Conservation (phyloP, 2,113 vertebrate species). For the Ceyx cyanopectus region DNA sequence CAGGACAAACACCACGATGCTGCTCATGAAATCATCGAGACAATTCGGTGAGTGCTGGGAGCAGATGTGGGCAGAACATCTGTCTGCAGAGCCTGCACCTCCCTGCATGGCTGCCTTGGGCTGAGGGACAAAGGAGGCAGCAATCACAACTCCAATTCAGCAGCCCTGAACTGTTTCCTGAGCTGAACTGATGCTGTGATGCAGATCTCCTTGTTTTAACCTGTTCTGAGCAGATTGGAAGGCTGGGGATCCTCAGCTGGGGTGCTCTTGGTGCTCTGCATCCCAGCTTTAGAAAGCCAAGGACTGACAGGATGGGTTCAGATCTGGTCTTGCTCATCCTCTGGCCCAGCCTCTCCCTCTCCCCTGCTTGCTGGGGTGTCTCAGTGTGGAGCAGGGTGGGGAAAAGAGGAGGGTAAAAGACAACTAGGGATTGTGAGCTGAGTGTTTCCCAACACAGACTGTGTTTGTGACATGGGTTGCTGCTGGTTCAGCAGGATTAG, state of each 20-base stretch:
- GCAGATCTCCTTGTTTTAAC: background rate
- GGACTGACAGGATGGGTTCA: background rate
- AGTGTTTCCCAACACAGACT: background rate
- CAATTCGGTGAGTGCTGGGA: constrained; percentile 88
- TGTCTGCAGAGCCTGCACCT: background rate
- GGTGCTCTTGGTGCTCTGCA: background rate
- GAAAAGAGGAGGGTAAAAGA: background rate
- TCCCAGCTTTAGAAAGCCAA: background rate
- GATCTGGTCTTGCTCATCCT: background rate
- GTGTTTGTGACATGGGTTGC: background rate
- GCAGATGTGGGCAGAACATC: background rate
- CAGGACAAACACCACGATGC: constrained; percentile 99
- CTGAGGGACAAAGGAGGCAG: background rate
- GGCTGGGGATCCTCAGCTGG: background rate
- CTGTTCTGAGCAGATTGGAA: background rate
- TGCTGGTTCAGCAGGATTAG: background rate
- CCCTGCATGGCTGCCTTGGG: background rate
- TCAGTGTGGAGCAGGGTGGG: background rate
- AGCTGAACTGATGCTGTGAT: background rate
- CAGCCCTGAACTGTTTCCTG: background rate
- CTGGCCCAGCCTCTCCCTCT: background rate
- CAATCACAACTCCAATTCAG: background rate
- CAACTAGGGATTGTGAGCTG: background rate
- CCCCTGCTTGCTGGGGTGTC: background rate
- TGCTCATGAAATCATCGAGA: constrained; percentile 99